Evolutionary conservation across 2,888 invertebrate species (phyloP), one percentile per base, ranked within the genome.

Genomic region (Tiliacea citrago): DNA sequence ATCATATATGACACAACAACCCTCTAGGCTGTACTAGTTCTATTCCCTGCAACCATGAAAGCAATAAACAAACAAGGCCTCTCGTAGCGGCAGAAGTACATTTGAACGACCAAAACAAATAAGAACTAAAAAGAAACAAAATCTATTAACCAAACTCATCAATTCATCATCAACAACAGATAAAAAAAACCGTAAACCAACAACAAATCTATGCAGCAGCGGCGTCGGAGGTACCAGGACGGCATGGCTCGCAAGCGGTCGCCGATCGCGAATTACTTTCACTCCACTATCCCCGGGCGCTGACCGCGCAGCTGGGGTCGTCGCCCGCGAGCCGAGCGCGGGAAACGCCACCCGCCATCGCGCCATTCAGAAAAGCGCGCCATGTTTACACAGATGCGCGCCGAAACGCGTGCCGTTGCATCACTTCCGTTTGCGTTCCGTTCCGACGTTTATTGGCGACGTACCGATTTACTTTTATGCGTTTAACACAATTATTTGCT

Each of bases 301-400:
- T 95, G 95, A 95, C 95, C 95, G 95, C 87, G 91, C 90, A 91
- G 88, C 91, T 91, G 93, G 94, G 96, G 93, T 95, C 96, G 95
- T 90, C 95, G 96, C 87, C 94, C 95, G 93, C 87, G 77, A 75
- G 84, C 88, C 92, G 92, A 92, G 94, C 95, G 95, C 95, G 95
- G 95, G 95, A 95, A 95, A 94, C 94, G 93, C 93, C 89, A 88
- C 90, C 92, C 91, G 92, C 90, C 91, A 90, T 88, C 91, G 88
- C 89, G 93, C 95, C 95, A 96, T 96, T 96, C 95, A 95, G 95
- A 94, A 95, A 95, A 94, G 93, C 94, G 92, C 93, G 94, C 94
- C 94, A 92, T 96, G 95, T 96, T 96, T 96, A 95, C 95, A 95
- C 96, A 96, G 96, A 96, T 96, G 96, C 94, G 93, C 95, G 93